Conservation (phyloP, 1,140 invertebrate species). For the Leptoteleia sp. region DNA sequence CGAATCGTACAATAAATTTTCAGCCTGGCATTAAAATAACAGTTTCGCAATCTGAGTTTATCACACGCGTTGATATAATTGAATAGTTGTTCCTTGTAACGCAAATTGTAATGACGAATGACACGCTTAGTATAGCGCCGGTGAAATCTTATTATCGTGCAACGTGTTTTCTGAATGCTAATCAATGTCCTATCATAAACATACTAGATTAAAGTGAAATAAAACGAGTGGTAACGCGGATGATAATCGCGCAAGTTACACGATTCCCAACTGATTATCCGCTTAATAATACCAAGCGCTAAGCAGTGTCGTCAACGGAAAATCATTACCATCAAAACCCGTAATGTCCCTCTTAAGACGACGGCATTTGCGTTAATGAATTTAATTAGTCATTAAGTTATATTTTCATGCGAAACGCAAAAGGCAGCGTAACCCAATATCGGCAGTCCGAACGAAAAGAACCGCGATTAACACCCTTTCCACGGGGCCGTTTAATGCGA, state of each 20-base stretch:
- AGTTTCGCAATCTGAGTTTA: conserved; percentile 7
- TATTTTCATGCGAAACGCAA: not conserved
- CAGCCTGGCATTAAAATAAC: conserved; percentile 18
- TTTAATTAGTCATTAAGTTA: conserved; percentile 40
- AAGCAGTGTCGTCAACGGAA: not conserved
- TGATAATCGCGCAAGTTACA: conserved; percentile 31
- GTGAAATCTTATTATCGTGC: conserved; percentile 43
- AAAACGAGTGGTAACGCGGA: conserved; percentile 17
- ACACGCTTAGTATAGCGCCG: conserved; percentile 47
- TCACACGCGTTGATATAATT: conserved; percentile 33
- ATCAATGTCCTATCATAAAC: conserved; percentile 45
- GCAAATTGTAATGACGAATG: conserved; percentile 54
- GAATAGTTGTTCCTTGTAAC: conserved; percentile 26
- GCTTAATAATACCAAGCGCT: conserved; percentile 18
- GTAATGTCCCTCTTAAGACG: conserved; percentile 12
- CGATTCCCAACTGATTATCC: conserved; percentile 12
- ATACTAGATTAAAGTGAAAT: conserved; percentile 19
- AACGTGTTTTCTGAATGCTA: conserved; percentile 61
- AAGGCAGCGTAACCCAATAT: conserved; percentile 21
- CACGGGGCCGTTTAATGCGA: not conserved
- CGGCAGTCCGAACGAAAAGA: not conserved
- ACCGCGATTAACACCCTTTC: conserved; percentile 19
- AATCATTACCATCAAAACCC: conserved; percentile 13
- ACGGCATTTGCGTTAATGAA: conserved; percentile 7
- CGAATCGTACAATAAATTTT: conserved; percentile 32